Percentiles rank a stretch among this genome's conserved stretches.
Evolutionary conservation across 2,113 vertebrate genomes (phyloP).

Genomic region (Stigmatopora argus): DNA sequence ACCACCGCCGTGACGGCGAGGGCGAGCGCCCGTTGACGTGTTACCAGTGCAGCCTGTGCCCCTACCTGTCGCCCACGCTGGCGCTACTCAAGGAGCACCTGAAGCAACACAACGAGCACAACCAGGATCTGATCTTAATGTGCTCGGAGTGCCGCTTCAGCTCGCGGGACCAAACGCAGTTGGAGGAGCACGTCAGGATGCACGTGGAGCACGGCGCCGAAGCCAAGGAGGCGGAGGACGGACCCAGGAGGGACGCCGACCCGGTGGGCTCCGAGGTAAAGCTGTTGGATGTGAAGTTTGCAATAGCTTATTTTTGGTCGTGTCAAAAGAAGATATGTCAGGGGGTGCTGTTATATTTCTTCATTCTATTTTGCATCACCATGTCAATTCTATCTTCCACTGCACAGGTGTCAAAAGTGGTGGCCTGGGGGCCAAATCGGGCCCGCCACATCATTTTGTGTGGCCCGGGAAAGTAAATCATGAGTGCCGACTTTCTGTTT

Average conservation of each 20-base stretch:
- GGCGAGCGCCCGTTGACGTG: conserved; percentile 74
- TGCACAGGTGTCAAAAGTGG: no score
- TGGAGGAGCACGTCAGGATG: conserved; percentile 82
- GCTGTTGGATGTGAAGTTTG: background rate
- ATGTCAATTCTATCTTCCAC: no score
- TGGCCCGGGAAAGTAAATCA: no score
- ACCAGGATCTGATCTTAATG: conserved; percentile 87
- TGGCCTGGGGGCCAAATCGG: no score
- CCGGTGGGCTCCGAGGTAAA: background rate
- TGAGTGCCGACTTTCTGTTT: no score
- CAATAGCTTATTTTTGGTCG: no score
- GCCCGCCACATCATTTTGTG: no score
- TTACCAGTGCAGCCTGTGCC: conserved; percentile 93
- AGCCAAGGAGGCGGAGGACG: conserved; percentile 11
- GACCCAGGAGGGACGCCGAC: background rate
- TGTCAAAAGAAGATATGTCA: no score
- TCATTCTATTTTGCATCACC: no score
- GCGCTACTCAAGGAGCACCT: conserved; percentile 82
- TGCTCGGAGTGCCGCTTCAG: conserved; percentile 87
- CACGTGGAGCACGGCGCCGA: conserved; percentile 65
- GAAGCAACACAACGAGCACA: conserved; percentile 84
- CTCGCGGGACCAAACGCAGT: conserved; percentile 81
- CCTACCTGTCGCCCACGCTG: conserved; percentile 81
- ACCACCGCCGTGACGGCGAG: conserved; percentile 15
- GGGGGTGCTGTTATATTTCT: no score